phyloP scores from a whole-genome alignment of 2,797 vertebrate genomes.

The Pyrocephalus nanus region DNA sequence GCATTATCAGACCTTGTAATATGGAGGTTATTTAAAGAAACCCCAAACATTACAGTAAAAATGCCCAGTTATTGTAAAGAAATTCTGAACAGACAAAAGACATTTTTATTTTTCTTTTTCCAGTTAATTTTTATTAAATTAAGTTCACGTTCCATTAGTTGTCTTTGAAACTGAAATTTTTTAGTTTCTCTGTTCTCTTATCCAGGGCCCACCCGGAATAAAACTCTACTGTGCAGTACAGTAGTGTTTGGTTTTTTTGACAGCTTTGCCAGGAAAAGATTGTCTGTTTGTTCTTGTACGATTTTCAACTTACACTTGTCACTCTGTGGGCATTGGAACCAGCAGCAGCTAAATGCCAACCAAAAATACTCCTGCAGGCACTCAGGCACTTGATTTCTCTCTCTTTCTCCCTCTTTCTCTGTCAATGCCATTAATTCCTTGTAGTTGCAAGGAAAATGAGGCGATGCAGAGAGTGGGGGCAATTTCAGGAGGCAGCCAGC shows the following conservation, averaged over 20 bases:
- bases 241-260: not conserved
- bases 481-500: not conserved
- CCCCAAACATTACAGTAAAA: not conserved
- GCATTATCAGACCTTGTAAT: not conserved
- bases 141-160: not conserved
- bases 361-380: not conserved
- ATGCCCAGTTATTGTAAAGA: not conserved
- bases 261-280: not conserved
- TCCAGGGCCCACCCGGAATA: not conserved
- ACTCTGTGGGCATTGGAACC: not conserved
- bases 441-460: not conserved
- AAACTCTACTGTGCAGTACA: not conserved
- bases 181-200: not conserved
- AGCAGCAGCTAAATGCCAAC: slow-evolving; percentile 3
- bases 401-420: not conserved
- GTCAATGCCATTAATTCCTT: not conserved
- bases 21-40: not conserved
- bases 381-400: not conserved
- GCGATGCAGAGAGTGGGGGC: not conserved
- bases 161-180: not conserved
- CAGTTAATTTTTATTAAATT: not conserved
- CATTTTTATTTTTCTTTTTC: not conserved
- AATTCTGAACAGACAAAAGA: not conserved
- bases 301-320: not conserved
- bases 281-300: not conserved